Base-by-base conservation (phyloP, 2,888 invertebrate species). In the Choreutis nemorana region DNA sequence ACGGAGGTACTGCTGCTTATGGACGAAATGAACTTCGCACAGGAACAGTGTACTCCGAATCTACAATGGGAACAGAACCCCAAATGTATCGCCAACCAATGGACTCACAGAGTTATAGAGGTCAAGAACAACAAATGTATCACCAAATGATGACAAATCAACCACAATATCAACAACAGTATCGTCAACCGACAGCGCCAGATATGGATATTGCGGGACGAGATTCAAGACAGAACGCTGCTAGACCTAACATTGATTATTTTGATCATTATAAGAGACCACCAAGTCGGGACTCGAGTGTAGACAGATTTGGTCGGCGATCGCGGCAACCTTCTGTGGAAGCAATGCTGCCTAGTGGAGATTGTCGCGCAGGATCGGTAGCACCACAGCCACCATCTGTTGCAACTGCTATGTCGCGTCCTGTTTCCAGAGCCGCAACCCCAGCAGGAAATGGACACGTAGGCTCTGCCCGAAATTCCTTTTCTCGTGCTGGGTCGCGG, bases 251-350 rank as follows among this genome's bases (percentile, higher is more conserved):
- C 45, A 91, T 91, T 55, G 94, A 94, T 65, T 91, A 93, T 55
- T 93, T 94, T 59, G 96, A 96, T 66, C 96, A 97, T 59, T 97
- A 97, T 66, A 92, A 93, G 66, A 82, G 91, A 59, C 92, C 94
- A 29, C 92, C 93, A 1, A 93, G 93, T 73, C 82, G 93, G 55
- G 92, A 93, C 59, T 87, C 89, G 35, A 92, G 92, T 44, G 90
- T 91, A 25, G 93, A 93, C 72, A 83, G 90, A 36, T 91, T 89
- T 55, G 85, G 87, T 3, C 81, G 89, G 36, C 87, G 90, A 13
- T 91, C 91, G 1, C 82, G 92, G 34, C 91, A 91, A 55, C 83
- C 91, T 16, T 91, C 91, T 9, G 85, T 91, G 30, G 90, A 93
- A 54, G 84, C 87, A 39, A 78, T 72, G 26, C 51, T 50, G 22